Evolutionary conservation across 2,888 invertebrate species (phyloP), one percentile per base, ranked within the genome.

Genomic region (Dolichomitus sp.): DNA sequence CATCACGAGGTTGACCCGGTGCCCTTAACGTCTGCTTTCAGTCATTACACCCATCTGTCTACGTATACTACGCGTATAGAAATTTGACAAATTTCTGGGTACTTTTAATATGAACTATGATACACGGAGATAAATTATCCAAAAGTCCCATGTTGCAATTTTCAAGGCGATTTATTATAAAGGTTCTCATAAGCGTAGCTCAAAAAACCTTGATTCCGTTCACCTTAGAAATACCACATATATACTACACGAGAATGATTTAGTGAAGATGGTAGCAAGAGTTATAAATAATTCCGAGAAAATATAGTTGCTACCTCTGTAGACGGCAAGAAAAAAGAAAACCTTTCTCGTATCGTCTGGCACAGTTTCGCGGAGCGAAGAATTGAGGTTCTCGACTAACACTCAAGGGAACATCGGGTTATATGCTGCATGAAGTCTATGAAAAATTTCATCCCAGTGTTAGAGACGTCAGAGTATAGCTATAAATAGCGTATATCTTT

Each of bases 1-100:
- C 65, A 45, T 78, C 40, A 40, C 74, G 69, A 82, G 81, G 74
- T 54, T 73, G 81, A 82, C 81, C 74, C 69, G 81, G 69, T 78
- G 66, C 68, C 61, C 73, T 61, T 77, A 78, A 68, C 78, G 50
- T 37, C 33, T 74, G 54, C 73, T 52, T 68, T 68, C 40, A 37
- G 73, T 68, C 79, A 80, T 80, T 73, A 73, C 30, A 19, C 27
- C 40, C 42, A 72, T 59, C 33, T 50, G 14, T 23, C 19, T 23
- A 11, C 23, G 52, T 40, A 17, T 27, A 27, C 54, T 27, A 14
- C 30, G n/a, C 19, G 33, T 12, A 14, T 45, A 57, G 6, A 5
- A 3, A 17, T 61, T n/a, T 42, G 42, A 45, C 42, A n/a, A 65
- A 45, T 27, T 65, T 45, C 11, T 5, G 12, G 42, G 27, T n/a